Base-by-base conservation (phyloP, 2,888 invertebrate genomes). In the Epiperipatus broadwayi region DNA sequence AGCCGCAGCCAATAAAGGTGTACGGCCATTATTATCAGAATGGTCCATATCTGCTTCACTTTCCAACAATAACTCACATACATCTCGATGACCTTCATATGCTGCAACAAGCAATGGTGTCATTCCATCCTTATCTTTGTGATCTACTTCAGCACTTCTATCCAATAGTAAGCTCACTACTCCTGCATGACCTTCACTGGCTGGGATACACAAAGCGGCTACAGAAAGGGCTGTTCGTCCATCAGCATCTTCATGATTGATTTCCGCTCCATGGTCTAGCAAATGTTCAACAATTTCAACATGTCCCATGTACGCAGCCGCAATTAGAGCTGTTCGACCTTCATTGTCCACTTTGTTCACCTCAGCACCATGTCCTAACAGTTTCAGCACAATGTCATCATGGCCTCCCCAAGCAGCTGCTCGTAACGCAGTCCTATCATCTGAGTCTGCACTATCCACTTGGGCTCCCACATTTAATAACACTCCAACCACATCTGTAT, bases 41-140 rank as follows among this genome's bases (percentile, higher is more conserved):
- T 83, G 76, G 56, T 91, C 89, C 0, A 83, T 77, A 57, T 91
- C 89, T 1, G 89, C 85, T 43, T 85, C 87, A 53, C 78, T 79
- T 56, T 89, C 89, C 35, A 91, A 63, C 0, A 91, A 68, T 16
- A 89, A 63, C 58, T 89, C 89, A 57, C 84, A 85, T 16, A 84
- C 81, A 49, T 87, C 85, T 10, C 79, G 72, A 56, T 89, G 87
- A 1, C 85, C 85, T 57, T 85, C 85, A 48, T 84, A 84, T 0
- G 85, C 81, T 4, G 85, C 85, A 2, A 84, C 84, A 16, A 85
- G 58, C 14, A 87, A 61, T 2, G 85, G 84, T 4, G 84, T 80
- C 68, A 84, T 83, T 5, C 75, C 75, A 51, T 84, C 84, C 43
- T 80, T 71, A 56, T 87, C 85, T 30, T 75, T 70, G 45, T 76